Evolutionary conservation across 2,797 vertebrate species (phyloP), one percentile per base, ranked within the genome.

Genomic region (Danio aesculapii): DNA sequence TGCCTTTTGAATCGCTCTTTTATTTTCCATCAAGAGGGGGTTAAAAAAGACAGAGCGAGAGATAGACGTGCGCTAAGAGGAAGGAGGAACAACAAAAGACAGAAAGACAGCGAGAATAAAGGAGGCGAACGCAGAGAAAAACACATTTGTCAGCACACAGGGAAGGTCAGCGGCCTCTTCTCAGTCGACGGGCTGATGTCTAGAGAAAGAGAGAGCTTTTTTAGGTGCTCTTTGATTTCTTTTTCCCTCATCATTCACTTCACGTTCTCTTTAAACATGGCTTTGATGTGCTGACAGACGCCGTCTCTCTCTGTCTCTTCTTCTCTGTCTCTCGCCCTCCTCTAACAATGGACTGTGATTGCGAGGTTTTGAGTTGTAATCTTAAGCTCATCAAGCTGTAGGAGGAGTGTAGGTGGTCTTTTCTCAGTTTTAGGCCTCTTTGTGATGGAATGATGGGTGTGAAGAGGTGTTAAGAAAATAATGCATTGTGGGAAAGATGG

Each of bases 361-460:
- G 53, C n/a, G 11, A 64, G 74, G 73, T 75, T 77, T 72, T 64
- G 50, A 64, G 67, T 82, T 64, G 47, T 50, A 71, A 71, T 84
- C 79, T 84, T 81, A 72, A 67, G 21, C 55, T 53, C 52, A 21
- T 81, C 61, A 64, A 53, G 44, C 50, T 67, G 71, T 67, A 21
- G 57, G 73, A 83, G 69, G 39, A 19, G 79, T 50, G 76, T 86
- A 86, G 75, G 79, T 79, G 81, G 81, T 85, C 84, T 81, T 80
- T 83, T 76, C 68, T 80, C 73, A 21, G 14, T 16, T 78, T 55
- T 44, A 30, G 46, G 53, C 9, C 49, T 62, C 59, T 75, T 77
- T 5, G 52, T 67, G 63, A 81, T 53, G 59, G 55, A 59, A 59
- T 58, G 17, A 82, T 67, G 71, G 74, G 76, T 2, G 70, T 43